These are phyloP conservation scores for Xanthorhoe designata DNA, from an alignment of 2,888 invertebrate genomes.

Conservation along the genomic window DNA sequence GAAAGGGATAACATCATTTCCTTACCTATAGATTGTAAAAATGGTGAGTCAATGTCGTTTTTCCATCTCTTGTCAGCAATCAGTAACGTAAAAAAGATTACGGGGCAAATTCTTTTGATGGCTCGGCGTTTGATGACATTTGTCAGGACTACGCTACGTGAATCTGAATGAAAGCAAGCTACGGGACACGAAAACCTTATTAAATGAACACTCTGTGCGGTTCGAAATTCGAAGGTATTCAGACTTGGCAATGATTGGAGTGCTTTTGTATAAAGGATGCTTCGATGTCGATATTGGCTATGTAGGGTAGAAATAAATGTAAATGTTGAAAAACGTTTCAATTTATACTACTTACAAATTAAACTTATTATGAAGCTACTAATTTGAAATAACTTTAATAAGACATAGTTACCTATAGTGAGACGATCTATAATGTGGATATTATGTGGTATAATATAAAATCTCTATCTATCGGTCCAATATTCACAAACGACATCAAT, in stretches of 20 bases:
- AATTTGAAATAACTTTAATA: too few relatives aligned
- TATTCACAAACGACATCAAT: neutral
- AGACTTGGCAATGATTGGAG: conserved; percentile 20
- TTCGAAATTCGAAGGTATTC: conserved; percentile 19
- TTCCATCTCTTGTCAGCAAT: conserved; percentile 47
- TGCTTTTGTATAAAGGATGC: conserved; percentile 16
- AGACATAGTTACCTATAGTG: too few relatives aligned
- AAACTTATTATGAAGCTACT: too few relatives aligned
- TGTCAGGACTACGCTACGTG: conserved; percentile 32
- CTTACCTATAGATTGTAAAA: conserved; percentile 18
- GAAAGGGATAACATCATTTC: neutral
- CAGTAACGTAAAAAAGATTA: conserved; percentile 49
- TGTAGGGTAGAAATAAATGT: neutral
- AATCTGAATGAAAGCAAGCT: conserved; percentile 43
- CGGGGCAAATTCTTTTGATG: conserved; percentile 47
- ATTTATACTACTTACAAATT: neutral
- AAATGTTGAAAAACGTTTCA: neutral
- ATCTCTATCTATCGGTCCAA: too few relatives aligned
- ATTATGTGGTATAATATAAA: too few relatives aligned
- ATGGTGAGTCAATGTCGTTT: conserved; percentile 18
- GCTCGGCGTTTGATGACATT: conserved; percentile 45
- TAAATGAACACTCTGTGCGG: conserved; percentile 27
- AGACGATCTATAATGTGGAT: too few relatives aligned
- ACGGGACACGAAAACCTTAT: conserved; percentile 25
- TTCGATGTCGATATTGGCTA: conserved; percentile 2